Evolutionary conservation across 2,888 invertebrate species (phyloP).

Genomic region (Spilosoma lubricipeda): DNA sequence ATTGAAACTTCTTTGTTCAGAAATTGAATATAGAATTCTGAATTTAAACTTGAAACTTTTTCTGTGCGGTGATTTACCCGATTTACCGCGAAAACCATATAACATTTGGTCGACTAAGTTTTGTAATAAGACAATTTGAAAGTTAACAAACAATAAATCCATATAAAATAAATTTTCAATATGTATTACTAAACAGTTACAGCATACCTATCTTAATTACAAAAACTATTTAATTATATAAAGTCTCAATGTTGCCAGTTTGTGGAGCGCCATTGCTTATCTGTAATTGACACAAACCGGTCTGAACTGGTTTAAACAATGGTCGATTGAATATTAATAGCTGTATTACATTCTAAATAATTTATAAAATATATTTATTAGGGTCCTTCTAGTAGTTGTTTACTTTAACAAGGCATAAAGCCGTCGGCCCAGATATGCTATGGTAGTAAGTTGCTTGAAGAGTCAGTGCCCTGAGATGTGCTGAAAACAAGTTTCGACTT

Average conservation of each 20-base stretch:
- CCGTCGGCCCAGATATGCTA: conserved; percentile 1
- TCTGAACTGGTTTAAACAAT: conserved; percentile 46
- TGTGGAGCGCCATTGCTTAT: conserved; percentile 31
- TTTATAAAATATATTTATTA: not conserved
- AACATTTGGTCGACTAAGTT: not conserved
- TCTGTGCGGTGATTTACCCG: not conserved
- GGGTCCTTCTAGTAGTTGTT: not conserved
- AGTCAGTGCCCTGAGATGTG: conserved; percentile 14
- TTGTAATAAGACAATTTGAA: not conserved
- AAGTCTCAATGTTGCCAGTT: conserved; percentile 25
- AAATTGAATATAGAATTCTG: not conserved
- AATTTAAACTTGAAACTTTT: not conserved
- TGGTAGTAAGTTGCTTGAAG: not conserved
- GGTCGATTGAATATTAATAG: conserved; percentile 47
- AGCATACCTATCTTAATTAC: conserved; percentile 20
- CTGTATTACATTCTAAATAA: conserved; percentile 33
- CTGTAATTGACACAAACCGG: conserved; percentile 45
- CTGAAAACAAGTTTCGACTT: conserved; percentile 11
- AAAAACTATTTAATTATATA: conserved; percentile 35
- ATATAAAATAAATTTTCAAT: not conserved
- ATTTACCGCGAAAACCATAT: not conserved
- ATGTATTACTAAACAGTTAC: not conserved
- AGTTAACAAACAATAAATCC: not conserved
- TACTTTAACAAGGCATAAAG: not conserved
- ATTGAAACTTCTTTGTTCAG: not conserved